Conservation (phyloP, 2,113 vertebrate genomes). For the Ceratotherium simum region DNA sequence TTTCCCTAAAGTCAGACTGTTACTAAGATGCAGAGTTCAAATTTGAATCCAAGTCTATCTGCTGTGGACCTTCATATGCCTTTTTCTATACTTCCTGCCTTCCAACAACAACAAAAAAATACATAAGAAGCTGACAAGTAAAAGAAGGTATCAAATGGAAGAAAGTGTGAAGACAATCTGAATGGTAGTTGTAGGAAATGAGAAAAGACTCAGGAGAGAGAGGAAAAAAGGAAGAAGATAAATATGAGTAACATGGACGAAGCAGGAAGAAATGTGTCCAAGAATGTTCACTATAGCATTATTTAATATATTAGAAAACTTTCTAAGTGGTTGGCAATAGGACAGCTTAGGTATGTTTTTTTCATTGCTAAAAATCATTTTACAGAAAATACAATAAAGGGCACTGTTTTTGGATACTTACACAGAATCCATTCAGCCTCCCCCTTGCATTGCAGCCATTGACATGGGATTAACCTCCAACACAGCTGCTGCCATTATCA, state of each 20-base stretch:
- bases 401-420: too few species aligned
- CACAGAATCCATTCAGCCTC: fast-evolving
- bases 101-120: not conserved
- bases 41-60: not conserved
- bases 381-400: not conserved
- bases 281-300: too few species aligned
- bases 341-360: too few species aligned
- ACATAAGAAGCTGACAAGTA: not conserved
- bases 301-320: too few species aligned
- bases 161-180: not conserved
- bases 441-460: fast-evolving
- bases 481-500: not conserved
- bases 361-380: not conserved
- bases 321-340: not conserved
- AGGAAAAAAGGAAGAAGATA: not conserved
- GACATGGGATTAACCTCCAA: not conserved
- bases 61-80: not conserved
- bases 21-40: not conserved
- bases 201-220: not conserved
- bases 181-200: not conserved
- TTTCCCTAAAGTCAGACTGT: not conserved
- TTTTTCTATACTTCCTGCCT: not conserved
- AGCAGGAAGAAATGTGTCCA: not conserved
- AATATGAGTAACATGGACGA: too few species aligned
- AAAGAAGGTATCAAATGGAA: not conserved